phyloP scores from a whole-genome alignment of 2,888 invertebrate genomes.

The Stenodema calcarata region DNA sequence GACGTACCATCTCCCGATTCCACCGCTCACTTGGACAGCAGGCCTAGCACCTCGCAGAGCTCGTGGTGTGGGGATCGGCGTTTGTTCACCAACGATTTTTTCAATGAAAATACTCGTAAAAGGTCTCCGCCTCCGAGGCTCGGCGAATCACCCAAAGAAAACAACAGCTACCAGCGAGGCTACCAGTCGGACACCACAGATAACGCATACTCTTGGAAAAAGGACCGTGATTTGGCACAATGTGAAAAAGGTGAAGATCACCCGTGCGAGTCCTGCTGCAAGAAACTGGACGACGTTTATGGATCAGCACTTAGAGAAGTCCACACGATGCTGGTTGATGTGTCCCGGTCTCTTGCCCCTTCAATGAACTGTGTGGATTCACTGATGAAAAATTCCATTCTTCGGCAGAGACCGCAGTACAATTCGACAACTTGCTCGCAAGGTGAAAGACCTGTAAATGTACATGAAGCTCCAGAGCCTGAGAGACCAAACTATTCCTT shows the following conservation, averaged over 20 bases:
- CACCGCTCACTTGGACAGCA: not conserved
- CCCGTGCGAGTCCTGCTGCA: not conserved
- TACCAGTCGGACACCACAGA: not conserved
- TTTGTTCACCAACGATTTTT: not conserved
- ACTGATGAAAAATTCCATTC: not conserved
- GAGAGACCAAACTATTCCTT: not conserved
- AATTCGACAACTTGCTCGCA: not conserved
- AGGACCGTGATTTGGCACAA: not conserved
- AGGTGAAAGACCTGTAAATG: not conserved
- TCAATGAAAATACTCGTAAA: not conserved
- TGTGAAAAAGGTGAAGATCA: not conserved
- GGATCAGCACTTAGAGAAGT: slow-evolving; percentile 3
- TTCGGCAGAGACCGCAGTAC: not conserved
- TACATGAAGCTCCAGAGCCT: not conserved
- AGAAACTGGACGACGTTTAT: slow-evolving; percentile 5
- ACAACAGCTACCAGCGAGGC: not conserved
- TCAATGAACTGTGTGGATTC: not conserved
- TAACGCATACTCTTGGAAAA: not conserved
- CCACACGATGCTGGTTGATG: not conserved
- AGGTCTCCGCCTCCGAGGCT: not conserved
- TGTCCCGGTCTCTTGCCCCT: not conserved
- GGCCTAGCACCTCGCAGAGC: not conserved
- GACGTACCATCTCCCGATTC: not conserved
- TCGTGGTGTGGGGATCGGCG: not conserved
- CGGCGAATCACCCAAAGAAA: not conserved